Evolutionary conservation across 1,140 invertebrate genomes (phyloP), one percentile per base, ranked within the genome.

Genomic region (Nixonia krombeini): DNA sequence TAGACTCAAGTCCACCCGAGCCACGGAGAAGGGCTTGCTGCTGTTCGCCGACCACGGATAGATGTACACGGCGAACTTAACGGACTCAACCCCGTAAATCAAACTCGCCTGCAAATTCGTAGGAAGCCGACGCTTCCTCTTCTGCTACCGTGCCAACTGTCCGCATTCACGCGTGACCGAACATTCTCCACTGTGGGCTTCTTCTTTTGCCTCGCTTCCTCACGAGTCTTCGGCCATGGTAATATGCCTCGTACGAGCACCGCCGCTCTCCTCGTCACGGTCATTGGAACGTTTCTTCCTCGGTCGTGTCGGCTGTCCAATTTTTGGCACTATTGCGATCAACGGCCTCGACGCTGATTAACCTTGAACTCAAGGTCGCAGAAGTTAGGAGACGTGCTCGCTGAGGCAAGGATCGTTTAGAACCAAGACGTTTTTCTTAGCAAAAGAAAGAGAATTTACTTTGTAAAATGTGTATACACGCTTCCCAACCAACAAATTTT

Each of bases 131-230:
- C 21, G 46, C 28, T 65, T 65, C 69, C 64, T 63, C 64, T 67
- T 63, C 50, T 50, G 69, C 69, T 72, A 67, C 69, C 70, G 73
- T 73, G 79, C 67, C 72, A 73, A 71, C 57, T 66, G 73, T 62
- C 73, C 57, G 73, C 78, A 80, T 74, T 74, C 74, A 79, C 76
- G 78, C 79, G 76, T 81, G 77, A 83, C 78, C 73, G 73, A 80
- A 81, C 73, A 79, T 79, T 81, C 76, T 76, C 75, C 76, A 76
- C 73, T 76, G 73, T 64, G 72, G 72, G 72, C 66, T 65, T 63
- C 56, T 62, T n/a, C 56, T 70, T 64, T 52, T 38, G 42, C 46
- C 44, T 45, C 56, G 53, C 29, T 40, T 68, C 61, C 51, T 68
- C 56, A 57, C 63, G 56, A 65, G 53, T 57, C 62, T 28, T 40